Evolutionary conservation across 1,140 invertebrate genomes (phyloP).

Genomic region (Wiebesia pumilae): DNA sequence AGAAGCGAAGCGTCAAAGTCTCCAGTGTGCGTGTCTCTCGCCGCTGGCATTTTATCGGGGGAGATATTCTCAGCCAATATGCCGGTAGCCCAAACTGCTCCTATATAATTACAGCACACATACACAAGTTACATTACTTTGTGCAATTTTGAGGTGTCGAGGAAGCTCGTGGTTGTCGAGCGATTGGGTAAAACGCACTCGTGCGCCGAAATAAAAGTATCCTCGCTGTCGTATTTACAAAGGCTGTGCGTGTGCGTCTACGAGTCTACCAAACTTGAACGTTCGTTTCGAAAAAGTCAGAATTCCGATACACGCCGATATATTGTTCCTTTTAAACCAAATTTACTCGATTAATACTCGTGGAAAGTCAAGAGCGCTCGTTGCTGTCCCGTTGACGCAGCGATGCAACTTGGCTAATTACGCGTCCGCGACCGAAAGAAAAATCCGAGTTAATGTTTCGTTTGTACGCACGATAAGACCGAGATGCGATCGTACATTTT

Average conservation of each 20-base stretch:
- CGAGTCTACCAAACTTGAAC: too few species aligned
- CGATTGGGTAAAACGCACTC: constrained; percentile 17
- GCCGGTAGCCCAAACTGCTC: constrained; percentile 44
- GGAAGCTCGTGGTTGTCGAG: not conserved
- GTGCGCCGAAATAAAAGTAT: constrained; percentile 47
- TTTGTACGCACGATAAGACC: too few species aligned
- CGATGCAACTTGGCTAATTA: too few species aligned
- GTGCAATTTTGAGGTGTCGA: constrained; percentile 30
- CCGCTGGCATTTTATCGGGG: not conserved
- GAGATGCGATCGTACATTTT: too few species aligned
- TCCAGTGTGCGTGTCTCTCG: constrained; percentile 14
- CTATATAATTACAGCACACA: constrained; percentile 48
- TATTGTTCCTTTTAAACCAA: too few species aligned
- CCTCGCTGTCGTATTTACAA: not conserved
- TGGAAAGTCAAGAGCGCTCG: too few species aligned
- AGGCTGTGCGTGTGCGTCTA: not conserved
- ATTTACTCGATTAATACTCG: too few species aligned
- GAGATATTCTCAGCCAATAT: constrained; percentile 39
- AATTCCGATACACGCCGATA: too few species aligned
- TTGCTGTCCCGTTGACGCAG: too few species aligned
- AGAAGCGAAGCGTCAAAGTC: constrained; percentile 29
- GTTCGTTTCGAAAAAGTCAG: too few species aligned
- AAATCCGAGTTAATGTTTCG: too few species aligned
- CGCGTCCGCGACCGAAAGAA: too few species aligned
- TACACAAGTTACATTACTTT: constrained; percentile 47